Base-by-base conservation (phyloP, 2,113 vertebrate genomes). In the Columbina picui region DNA sequence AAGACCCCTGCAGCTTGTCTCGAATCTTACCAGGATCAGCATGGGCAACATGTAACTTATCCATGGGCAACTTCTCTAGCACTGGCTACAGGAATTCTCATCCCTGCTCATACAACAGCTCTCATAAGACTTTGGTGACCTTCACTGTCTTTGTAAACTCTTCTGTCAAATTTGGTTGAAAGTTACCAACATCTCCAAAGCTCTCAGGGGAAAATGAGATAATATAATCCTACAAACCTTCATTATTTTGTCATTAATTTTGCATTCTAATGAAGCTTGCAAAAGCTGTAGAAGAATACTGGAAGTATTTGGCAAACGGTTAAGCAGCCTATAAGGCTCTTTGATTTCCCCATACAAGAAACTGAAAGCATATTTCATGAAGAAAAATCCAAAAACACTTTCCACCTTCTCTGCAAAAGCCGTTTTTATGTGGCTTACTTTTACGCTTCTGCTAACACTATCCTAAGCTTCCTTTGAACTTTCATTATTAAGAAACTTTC, bases 371-470 rank as follows among this genome's bases (percentile, higher is more conserved):
- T 2, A 0, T 18, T 49, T 57, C 45, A 25, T 21, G 36, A 55
- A 9, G 50, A 56, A 75, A 94, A 93, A 86, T 70, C n/a, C 25
- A 73, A 88, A 86, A 63, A 6, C 22, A 57, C 29, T 65, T 70
- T 20, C 38, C 32, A 84, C 81, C 13, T 88, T 80, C 67, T 74
- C 60, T 84, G 64, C 41, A 80, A 80, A 94, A 93, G 50, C 30
- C n/a, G 63, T 57, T 89, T 82, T 91, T 60, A 93, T 49, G 15
- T 93, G 52, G 47, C 43, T 87, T 83, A 17, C 56, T 73, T 79
- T 79, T 61, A 65, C 2, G 6, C 13, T 83, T 82, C 39, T 76
- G 49, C 36, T 73, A 73, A 60, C 9, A 12, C 19, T 80, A 27
- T 56, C 17, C 47, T 79, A 76, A 68, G 43, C 25, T 76, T 76